Evolutionary conservation across 2,797 vertebrate genomes (phyloP).

Genomic region (Myotis daubentonii): DNA sequence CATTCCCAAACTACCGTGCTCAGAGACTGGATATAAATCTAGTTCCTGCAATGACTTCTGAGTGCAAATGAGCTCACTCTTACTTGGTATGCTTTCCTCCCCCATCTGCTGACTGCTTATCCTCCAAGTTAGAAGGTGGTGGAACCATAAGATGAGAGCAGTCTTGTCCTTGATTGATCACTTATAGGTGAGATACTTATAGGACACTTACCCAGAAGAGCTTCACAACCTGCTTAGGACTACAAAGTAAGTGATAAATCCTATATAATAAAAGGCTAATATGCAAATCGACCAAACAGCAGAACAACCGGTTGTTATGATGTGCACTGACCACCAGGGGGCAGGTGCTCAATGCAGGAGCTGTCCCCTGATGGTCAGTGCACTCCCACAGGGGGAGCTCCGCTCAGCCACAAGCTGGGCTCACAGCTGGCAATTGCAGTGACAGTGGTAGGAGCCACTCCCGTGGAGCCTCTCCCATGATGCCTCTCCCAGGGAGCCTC

Average conservation of each 20-base stretch:
- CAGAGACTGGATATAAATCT: neutral
- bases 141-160: neutral
- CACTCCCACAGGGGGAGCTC: too few species aligned
- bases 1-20: neutral
- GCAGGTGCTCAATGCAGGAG: too few species aligned
- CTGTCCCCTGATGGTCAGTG: too few species aligned
- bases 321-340: too few species aligned
- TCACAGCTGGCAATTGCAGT: too few species aligned
- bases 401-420: too few species aligned
- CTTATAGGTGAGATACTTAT: neutral
- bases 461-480: too few species aligned
- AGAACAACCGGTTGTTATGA: too few species aligned
- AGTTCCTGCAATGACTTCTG: neutral
- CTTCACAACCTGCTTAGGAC: neutral
- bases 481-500: too few species aligned
- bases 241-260: neutral
- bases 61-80: neutral
- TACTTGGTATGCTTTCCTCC: neutral
- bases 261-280: too few species aligned
- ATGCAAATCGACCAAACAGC: too few species aligned
- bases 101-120: neutral
- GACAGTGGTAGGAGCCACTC: too few species aligned
- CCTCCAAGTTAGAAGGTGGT: neutral
- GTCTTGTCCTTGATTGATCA: neutral
- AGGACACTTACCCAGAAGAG: neutral